Evolutionary conservation across 2,113 vertebrate genomes (phyloP).

Genomic region (Carollia perspicillata): DNA sequence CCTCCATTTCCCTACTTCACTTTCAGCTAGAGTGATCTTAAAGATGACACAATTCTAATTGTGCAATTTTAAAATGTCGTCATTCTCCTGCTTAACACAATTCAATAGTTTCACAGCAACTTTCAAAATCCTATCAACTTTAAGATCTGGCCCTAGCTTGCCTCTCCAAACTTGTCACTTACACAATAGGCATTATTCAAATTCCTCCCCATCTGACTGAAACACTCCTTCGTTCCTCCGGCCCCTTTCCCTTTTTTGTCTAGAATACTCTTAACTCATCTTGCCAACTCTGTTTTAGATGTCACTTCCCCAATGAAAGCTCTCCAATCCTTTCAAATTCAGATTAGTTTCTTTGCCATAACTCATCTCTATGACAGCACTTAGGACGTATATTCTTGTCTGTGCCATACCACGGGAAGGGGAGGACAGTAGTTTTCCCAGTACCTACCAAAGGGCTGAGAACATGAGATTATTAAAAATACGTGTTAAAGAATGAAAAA

Average conservation of each 20-base stretch:
- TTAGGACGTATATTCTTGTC: background rate
- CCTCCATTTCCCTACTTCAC: background rate
- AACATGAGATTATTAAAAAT: background rate
- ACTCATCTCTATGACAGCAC: background rate
- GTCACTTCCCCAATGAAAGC: background rate
- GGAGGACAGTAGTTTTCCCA: background rate
- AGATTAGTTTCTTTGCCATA: background rate
- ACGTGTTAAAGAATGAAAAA: background rate
- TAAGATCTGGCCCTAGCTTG: background rate
- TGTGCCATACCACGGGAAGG: background rate
- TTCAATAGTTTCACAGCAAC: background rate
- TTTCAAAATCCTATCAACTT: background rate
- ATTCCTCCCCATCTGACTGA: background rate
- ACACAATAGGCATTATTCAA: background rate
- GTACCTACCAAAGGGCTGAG: background rate
- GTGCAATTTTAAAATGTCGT: background rate
- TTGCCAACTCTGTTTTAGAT: background rate
- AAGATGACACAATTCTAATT: background rate
- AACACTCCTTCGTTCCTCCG: background rate
- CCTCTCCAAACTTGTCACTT: background rate
- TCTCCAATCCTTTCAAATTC: background rate
- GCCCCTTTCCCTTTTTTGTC: background rate
- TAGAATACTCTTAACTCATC: background rate
- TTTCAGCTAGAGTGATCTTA: background rate
- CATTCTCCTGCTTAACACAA: background rate